A percentile compares a stretch with the other conserved stretches of the same genome.
Evolutionary conservation across 2,797 vertebrate species (phyloP).

Genomic region (Mus caroli): DNA sequence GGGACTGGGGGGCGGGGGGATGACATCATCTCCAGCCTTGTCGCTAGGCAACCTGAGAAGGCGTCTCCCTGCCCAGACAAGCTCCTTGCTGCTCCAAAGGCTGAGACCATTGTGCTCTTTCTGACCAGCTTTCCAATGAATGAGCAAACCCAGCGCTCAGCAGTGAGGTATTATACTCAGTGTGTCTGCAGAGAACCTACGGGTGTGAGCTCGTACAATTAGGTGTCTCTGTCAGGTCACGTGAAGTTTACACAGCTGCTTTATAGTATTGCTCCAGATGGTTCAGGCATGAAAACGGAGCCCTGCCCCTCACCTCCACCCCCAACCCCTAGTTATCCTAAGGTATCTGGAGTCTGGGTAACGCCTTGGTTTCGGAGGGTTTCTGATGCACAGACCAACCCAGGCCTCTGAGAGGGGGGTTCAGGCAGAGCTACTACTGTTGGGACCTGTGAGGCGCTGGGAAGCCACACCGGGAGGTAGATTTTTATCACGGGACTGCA

Average conservation of each 20-base stretch:
- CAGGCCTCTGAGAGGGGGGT: neutral
- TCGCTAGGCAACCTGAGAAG: slow-evolving; percentile 80
- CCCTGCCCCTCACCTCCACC: neutral
- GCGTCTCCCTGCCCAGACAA: slow-evolving; percentile 32
- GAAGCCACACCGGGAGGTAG: neutral
- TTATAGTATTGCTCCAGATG: neutral
- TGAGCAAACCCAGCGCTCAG: neutral
- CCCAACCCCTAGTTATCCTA: neutral
- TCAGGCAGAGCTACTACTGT: neutral
- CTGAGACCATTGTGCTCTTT: neutral
- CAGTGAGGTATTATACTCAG: neutral
- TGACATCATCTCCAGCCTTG: slow-evolving; percentile 70
- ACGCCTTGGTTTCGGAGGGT: neutral
- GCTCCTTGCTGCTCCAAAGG: slow-evolving; percentile 12
- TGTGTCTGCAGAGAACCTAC: neutral
- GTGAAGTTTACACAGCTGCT: neutral
- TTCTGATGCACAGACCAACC: neutral
- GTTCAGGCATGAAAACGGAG: neutral
- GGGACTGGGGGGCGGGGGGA: neutral
- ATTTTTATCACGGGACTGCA: neutral
- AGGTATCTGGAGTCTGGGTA: neutral
- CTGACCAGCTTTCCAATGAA: neutral
- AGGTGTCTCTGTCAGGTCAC: neutral
- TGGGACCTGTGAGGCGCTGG: neutral
- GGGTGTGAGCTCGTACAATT: neutral